Conservation (phyloP, 2,113 vertebrate species). For the Cavia porcellus region DNA sequence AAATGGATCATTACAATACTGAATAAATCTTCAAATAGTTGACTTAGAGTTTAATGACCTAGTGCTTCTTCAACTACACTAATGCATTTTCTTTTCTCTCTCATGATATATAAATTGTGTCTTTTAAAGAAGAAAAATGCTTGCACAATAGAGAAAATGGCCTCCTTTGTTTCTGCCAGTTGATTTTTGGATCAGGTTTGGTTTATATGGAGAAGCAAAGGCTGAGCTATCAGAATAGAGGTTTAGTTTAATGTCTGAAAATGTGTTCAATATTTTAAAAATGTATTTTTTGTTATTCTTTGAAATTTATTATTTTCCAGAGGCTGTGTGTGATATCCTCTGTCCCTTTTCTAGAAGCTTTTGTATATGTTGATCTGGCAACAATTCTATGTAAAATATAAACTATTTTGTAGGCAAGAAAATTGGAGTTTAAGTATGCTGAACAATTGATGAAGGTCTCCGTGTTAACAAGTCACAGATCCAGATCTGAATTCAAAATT, state of each 20-base stretch:
- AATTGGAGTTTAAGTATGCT: background rate
- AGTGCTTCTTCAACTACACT: conserved; percentile 46
- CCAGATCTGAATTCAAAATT: background rate
- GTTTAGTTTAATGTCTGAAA: background rate
- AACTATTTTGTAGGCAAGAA: background rate
- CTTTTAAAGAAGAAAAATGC: conserved; percentile 29
- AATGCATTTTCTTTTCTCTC: conserved; percentile 45
- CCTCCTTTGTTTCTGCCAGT: conserved; percentile 1
- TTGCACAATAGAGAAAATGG: background rate
- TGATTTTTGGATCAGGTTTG: background rate
- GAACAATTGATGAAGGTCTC: background rate
- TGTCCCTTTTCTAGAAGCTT: too few species aligned
- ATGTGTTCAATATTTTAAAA: background rate
- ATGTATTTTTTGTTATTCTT: background rate
- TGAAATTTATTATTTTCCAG: background rate
- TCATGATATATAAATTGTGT: background rate
- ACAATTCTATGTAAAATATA: background rate
- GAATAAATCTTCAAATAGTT: background rate
- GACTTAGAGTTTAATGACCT: conserved; percentile 51
- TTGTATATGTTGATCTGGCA: background rate
- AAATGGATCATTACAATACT: background rate
- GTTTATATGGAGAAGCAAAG: background rate
- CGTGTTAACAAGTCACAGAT: background rate
- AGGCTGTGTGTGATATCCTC: background rate
- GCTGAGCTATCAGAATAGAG: background rate